Evolutionary conservation across 1,140 invertebrate species (phyloP), one percentile per base, ranked within the genome.

Genomic region (Lordiphosa clarofinis): DNA sequence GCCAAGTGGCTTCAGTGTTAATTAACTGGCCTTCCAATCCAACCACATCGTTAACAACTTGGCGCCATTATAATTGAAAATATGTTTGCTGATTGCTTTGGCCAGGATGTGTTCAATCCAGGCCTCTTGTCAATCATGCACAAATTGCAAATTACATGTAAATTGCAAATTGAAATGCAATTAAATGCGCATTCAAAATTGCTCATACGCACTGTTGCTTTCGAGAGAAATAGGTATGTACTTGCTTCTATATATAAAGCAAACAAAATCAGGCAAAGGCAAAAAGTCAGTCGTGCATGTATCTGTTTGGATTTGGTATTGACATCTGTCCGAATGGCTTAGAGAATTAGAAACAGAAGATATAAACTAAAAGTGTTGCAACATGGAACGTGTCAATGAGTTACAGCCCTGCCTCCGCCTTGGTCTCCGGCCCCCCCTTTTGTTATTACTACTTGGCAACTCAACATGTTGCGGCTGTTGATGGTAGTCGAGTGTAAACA

Each of bases 401-500:
- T 63, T 76, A 60, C 57, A 39, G 15, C 24, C 7, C 37, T 56
- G 19, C 42, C 11, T 13, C 37, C 28, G 28, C 12, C 46, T 39
- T 33, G 31, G 39, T 56, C 48, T 59, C 57, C 57, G 72, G 72
- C 21, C 21, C 2, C 24, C 28, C 7, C 75, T 66, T 76, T 81
- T 81, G 75, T 76, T 81, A 76, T 81, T 81, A 81, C 75, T 82
- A 82, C 75, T 75, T 76, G 69, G 44, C 67, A 72, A 55, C 76
- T 81, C 76, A 81, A 76, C 76, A 81, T 81, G 76, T 81, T 81
- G 76, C 76, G 74, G 76, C 72, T 64, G 67, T 68, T 44, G 61
- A 49, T 56, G 56, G 50, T 61, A 31, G 67, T 46, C 43, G 24
- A 46, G 43, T 31, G 40, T 47, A 62, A 71, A 52, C 37, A 55